Percentiles rank a stretch among this genome's conserved stretches.
phyloP scores from a whole-genome alignment of 2,888 invertebrate species.

The Drosophila acutilabella region DNA sequence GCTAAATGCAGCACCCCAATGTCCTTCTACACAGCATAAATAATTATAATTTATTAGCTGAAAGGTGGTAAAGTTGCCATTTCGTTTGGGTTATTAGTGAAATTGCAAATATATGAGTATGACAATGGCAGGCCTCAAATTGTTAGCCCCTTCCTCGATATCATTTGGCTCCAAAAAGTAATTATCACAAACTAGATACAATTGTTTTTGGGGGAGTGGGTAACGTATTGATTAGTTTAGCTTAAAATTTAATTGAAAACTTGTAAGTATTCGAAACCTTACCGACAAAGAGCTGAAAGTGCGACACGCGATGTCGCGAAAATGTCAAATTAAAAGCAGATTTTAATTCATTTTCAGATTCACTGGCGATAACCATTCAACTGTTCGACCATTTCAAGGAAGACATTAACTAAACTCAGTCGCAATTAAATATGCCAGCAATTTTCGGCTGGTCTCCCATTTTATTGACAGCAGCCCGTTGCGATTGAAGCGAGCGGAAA shows the following conservation, averaged over 20 bases:
- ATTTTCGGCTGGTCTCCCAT: slow-evolving; percentile 16
- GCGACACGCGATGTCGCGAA: slow-evolving; percentile 50
- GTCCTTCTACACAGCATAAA: slow-evolving; percentile 35
- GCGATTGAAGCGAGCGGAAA: slow-evolving; percentile 52
- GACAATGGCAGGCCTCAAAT: no score
- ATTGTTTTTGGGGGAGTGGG: slow-evolving; percentile 7
- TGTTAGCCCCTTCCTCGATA: no score
- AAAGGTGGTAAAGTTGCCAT: slow-evolving; percentile 28
- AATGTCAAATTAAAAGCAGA: slow-evolving; percentile 48
- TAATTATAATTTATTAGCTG: slow-evolving; percentile 40
- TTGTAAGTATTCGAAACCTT: slow-evolving; percentile 25
- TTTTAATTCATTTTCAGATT: neutral
- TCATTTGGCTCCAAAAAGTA: no score
- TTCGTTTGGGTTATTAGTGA: slow-evolving; percentile 41
- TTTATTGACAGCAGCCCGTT: slow-evolving; percentile 70
- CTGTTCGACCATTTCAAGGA: no score
- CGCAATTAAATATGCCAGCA: no score
- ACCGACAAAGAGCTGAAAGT: slow-evolving; percentile 12
- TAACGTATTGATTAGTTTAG: slow-evolving; percentile 41
- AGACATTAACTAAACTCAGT: no score
- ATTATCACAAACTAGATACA: no score
- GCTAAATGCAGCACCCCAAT: no score
- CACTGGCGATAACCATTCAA: slow-evolving; percentile 32
- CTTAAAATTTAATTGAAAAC: slow-evolving; percentile 57
- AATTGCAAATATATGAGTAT: no score